Evolutionary conservation across 1,140 invertebrate genomes (phyloP), one percentile per base, ranked within the genome.

Genomic region (Scylla paramamosain): DNA sequence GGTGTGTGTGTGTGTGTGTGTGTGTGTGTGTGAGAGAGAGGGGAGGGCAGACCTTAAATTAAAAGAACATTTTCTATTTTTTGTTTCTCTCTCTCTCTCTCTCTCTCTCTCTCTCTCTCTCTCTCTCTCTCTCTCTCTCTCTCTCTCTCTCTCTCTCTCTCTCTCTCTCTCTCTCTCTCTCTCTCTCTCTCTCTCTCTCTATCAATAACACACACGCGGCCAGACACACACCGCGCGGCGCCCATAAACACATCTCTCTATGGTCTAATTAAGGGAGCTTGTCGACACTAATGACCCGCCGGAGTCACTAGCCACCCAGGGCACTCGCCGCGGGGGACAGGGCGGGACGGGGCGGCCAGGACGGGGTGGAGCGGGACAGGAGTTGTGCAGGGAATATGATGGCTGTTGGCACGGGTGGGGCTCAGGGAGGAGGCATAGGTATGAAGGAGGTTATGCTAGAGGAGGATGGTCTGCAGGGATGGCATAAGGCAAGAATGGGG

Each of bases 241-340:
- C 67, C 25, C 67, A 77, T 77, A 77, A 77, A 77, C 67, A 25
- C 25, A 77, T 77, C 16, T 77, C 67, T 77, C 67, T 77, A 77
- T 77, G 67, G 67, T 77, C 67, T 77, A 77, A 77, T 77, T 77
- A 77, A 77, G 67, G 67, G 67, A n/a, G 67, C n/a, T 77, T 77
- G 67, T 77, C 67, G 67, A 77, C 67, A 77, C 67, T 77, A 77
- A 77, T 77, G 67, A 77, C 20, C 67, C 67, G 20, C 67, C 25
- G 4, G 67, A 77, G 67, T 77, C 67, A 77, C 67, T n/a, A 77
- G 67, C 67, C 67, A 77, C 67, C 67, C 67, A n/a, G 67, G 67
- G 67, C 67, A 77, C 20, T 25, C 67, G 67, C 67, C 67, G 67
- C 67, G 8, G 67, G 67, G 67, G 67, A 77, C 67, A n/a, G 67